Base-by-base conservation (phyloP, 2,113 vertebrate species). In the Phocoena sinus region DNA sequence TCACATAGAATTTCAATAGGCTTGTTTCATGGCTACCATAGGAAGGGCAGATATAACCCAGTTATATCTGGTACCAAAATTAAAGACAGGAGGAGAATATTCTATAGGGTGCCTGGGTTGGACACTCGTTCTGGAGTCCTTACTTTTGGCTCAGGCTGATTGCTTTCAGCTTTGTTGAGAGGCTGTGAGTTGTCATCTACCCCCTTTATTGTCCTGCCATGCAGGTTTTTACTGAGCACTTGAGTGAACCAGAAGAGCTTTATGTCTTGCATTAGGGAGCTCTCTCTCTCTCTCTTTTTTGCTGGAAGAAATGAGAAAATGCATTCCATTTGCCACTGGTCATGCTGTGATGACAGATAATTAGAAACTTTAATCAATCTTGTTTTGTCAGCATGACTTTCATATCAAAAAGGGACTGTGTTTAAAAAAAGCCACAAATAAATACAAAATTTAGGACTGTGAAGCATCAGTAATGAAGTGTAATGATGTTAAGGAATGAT, bases 321-420 rank as follows among this genome's bases (percentile, higher is more conserved):
- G 89, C 94, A 98, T 99, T 98, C 98, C 97, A 98, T 98, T 98
- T 98, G 98, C 97, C 97, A 97, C 94, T 97, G 98, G 98, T 98
- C 98, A 98, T 98, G 98, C 98, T 98, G 98, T 97, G 98, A 98
- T 98, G 98, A 98, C 98, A 98, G 98, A 98, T 99, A 98, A 99
- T 99, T 98, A 98, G 98, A 98, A 98, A 98, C 97, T 98, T 97
- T 98, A 98, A 98, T 99, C 98, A 98, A 98, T 99, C 98, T 98
- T 15, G 97, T 98, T 98, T 98, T 98, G 97, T 98, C 98, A 98
- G 98, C 98, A 98, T 97, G 98, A 98, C 98, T 98, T 96, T 97
- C 96, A 77, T 98, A 98, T 98, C 97, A 98, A 98, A 96, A 98
- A 96, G 98, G 97, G 94, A 89, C 95, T 21, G 1, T 74, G 86